These are phyloP conservation scores for Athrips mouffetella DNA, from an alignment of 2,888 invertebrate species.

Conservation along the genomic window DNA sequence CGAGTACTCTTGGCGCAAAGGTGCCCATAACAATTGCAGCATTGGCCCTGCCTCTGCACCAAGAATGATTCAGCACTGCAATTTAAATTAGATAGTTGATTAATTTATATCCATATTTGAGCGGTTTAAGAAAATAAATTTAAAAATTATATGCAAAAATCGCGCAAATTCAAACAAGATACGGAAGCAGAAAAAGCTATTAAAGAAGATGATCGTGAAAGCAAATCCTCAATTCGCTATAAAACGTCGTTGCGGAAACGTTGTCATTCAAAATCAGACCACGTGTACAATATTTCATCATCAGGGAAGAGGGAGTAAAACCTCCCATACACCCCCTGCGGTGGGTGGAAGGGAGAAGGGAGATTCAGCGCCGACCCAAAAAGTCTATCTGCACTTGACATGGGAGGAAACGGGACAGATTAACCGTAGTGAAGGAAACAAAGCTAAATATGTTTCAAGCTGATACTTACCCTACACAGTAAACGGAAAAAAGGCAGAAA, in stretches of 20 bases:
- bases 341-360: constrained; percentile 16
- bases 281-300: constrained; percentile 86
- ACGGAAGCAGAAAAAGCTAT: constrained; percentile 29
- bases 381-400: constrained; percentile 78
- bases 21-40: no score
- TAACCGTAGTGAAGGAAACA: constrained; percentile 78
- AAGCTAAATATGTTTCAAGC: constrained; percentile 78
- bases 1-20: no score
- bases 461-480: constrained; percentile 67
- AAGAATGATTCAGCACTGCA: no score
- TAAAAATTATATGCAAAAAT: constrained; percentile 24
- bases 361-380: constrained; percentile 60
- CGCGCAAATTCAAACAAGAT: constrained; percentile 15
- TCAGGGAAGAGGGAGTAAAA: constrained; percentile 71
- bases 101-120: neutral
- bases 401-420: constrained; percentile 77
- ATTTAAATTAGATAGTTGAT: neutral
- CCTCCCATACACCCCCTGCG: constrained; percentile 24
- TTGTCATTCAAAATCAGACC: constrained; percentile 85
- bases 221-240: constrained; percentile 65
- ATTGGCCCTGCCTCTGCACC: no score
- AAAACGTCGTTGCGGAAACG: constrained; percentile 74
- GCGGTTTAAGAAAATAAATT: constrained; percentile 14
- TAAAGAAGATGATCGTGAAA: constrained; percentile 51
- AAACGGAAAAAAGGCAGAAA: constrained; percentile 45